Conservation (phyloP, 2,113 vertebrate species). For the Camelus dromedarius region DNA sequence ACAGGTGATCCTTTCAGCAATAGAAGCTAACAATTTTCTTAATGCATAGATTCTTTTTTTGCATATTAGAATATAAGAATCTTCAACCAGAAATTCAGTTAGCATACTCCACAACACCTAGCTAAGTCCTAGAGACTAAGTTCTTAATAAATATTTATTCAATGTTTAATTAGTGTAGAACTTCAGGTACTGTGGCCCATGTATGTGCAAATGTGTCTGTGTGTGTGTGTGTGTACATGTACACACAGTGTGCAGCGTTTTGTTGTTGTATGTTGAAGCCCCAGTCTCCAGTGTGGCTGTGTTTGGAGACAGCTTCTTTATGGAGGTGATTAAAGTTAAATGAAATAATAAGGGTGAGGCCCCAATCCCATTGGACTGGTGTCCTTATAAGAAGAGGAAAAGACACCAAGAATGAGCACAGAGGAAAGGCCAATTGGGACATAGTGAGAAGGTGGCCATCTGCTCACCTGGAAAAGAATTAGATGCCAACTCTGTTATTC, state of each 20-base stretch:
- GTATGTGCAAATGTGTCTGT: neutral
- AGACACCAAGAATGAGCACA: neutral
- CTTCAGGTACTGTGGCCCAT: neutral
- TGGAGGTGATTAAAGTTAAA: neutral
- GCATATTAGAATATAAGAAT: neutral
- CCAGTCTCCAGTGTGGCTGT: neutral
- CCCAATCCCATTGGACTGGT: neutral
- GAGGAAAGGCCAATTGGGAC: neutral
- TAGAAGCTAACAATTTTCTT: neutral
- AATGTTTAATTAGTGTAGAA: neutral
- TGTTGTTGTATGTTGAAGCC: neutral
- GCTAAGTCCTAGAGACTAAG: neutral
- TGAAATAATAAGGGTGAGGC: neutral
- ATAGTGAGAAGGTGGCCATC: neutral
- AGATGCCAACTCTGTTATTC: neutral
- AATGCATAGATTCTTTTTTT: neutral
- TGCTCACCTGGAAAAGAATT: neutral
- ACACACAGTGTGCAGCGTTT: neutral
- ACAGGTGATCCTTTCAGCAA: neutral
- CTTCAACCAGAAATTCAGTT: neutral
- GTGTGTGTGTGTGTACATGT: neutral
- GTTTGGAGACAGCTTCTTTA: neutral
- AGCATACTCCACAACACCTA: neutral
- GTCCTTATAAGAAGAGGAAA: neutral
- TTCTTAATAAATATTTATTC: neutral